Base-by-base conservation (phyloP, 2,113 vertebrate species). In the Takifugu bimaculatus region DNA sequence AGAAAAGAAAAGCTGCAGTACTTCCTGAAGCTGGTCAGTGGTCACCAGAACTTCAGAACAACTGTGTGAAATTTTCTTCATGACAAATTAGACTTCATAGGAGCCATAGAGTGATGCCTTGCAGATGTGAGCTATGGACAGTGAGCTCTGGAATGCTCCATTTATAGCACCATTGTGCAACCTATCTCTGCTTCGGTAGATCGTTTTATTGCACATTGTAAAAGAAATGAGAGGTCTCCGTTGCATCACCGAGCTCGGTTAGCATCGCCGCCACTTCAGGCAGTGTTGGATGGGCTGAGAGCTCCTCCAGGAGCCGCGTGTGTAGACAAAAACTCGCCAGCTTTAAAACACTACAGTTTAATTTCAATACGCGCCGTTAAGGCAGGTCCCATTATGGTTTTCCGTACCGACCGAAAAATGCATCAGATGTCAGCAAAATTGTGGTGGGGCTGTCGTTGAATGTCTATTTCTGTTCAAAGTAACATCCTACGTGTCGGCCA, bases 71-170 rank as follows among this genome's bases (percentile, higher is more conserved):
- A 50, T 9, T 68, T 63, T 55, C 13, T 57, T 61, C 20, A 60
- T 71, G 43, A 65, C 63, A 79, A 84, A 77, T 74, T 72, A 70
- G 50, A 70, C 44, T 72, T 75, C 60, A 57, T 58, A 25, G 68
- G 50, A 67, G 44, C 43, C 51, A 77, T 73, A 26, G 35, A 20
- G 65, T 81, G 63, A 79, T 84, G 54, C 32, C 13, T 75, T 58
- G 52, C 74, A 82, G 71, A 77, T 81, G 79, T 77, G 60, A 79
- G 70, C 55, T 65, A 55, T 27, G 20, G 45, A 51, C 43, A 51
- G 52, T 59, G 27, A 26, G 60, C 65, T 57, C 62, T 71, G 12
- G 47, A 48, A 60, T 32, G 9, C 25, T 72, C 15, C 4, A 54
- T 42, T 47, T 60, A 7, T 26, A 32, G 49, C 20, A 20, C 56